phyloP scores from a whole-genome alignment of 2,888 invertebrate genomes.

The Nephrotoma guestfalica region DNA sequence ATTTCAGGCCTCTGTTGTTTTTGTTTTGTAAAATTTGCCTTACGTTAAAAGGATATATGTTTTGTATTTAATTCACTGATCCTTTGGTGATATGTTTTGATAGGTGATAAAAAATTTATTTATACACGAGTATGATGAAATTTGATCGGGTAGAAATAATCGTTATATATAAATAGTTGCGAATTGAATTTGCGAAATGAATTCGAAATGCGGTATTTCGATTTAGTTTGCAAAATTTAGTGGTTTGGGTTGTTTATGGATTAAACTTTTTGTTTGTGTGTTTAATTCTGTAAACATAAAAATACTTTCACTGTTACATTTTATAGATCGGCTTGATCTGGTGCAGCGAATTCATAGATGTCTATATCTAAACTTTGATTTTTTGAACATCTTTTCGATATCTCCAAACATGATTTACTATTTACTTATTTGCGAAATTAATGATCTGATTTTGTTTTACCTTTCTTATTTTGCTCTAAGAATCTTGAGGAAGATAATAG shows the following conservation, averaged over 20 bases:
- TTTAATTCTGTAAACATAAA: background rate
- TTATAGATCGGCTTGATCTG: too few species aligned
- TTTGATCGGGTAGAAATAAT: background rate
- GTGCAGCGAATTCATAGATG: too few species aligned
- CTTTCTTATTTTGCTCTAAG: too few species aligned
- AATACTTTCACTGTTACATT: too few species aligned
- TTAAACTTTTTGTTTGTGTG: background rate
- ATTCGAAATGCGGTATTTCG: background rate
- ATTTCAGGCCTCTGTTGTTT: background rate
- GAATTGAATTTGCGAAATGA: background rate
- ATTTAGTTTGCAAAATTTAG: background rate
- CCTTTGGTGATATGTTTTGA: background rate
- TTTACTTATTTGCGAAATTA: too few species aligned
- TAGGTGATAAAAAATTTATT: background rate
- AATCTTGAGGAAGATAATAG: too few species aligned
- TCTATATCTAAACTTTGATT: too few species aligned
- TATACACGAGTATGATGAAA: background rate
- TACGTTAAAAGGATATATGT: background rate
- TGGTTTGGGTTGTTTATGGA: background rate
- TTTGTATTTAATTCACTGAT: background rate
- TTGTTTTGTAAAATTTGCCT: background rate
- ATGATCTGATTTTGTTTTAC: too few species aligned
- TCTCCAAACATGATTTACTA: too few species aligned
- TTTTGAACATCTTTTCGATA: too few species aligned
- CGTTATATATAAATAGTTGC: background rate